Evolutionary conservation across 23 tunicate genomes (phyloP), one percentile per base, ranked within the genome.

Genomic region (Trididemnum nubilum): DNA sequence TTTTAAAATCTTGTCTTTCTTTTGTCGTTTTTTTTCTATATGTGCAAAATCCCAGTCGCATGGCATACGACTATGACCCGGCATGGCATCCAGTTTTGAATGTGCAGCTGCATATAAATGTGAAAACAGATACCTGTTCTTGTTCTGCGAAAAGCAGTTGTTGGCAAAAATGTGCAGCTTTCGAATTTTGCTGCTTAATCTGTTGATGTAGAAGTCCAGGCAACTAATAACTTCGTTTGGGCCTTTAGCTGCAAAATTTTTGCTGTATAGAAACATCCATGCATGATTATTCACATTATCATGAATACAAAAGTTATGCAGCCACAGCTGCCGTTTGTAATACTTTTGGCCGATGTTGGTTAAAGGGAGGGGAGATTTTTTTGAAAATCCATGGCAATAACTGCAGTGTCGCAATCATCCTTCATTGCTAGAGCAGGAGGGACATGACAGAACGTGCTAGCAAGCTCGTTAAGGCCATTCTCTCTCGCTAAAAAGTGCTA

Each of bases 91-190:
- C 78, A 73, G 29, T 34, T 73, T 73, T 38, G 26, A 3, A 39
- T 73, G 29, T 9, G 78, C 78, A 3, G 29, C 39, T 3, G 78
- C 78, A 25, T 73, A 26, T 30, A 73, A 39, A 40, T 12, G 39
- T 40, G 78, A n/a, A 38, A 73, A 21, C 15, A 73, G 2, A 26
- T 73, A 73, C 7, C 78, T 38, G 58, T 73, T 73, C 25, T 73
- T 73, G 30, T 73, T 73, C 39, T 73, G 78, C 18, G 78, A 73
- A 38, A 73, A 73, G 58, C 58, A 73, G 32, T 73, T 73, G 78
- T 73, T 30, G 3, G 58, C 57, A 38, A 73, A 73, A 2, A 73
- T 38, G 33, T 39, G 78, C 2, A 73, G 78, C 78, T 39, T 73
- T 3, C 32, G 29, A n/a, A 73, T 73, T 39, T 73, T 23, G 33